These are phyloP conservation scores for Butorides virescens DNA, from an alignment of 2,113 vertebrate species.

Conservation along the genomic window DNA sequence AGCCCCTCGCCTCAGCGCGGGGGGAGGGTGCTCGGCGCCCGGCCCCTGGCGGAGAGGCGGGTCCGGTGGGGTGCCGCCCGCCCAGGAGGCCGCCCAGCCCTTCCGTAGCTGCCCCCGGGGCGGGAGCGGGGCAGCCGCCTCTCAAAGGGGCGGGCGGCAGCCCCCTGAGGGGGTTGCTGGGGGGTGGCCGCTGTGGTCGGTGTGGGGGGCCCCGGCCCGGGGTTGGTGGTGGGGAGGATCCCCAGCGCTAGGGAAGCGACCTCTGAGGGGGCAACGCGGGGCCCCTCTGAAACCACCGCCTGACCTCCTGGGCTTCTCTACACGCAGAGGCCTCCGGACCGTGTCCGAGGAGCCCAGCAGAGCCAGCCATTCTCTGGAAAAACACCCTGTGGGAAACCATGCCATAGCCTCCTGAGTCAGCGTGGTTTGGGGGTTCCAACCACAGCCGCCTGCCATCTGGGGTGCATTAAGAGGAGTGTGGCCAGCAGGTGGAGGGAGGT, in stretches of 20 bases:
- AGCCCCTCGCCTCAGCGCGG: background rate
- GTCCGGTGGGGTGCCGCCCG: background rate
- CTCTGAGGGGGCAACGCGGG: no score
- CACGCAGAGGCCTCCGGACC: background rate
- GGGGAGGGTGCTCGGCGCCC: background rate
- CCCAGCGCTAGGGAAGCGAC: accelerated
- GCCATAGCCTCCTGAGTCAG: accelerated
- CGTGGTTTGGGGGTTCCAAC: accelerated
- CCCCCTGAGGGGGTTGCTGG: background rate
- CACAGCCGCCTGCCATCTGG: background rate
- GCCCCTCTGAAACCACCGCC: no score
- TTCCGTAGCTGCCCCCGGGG: background rate
- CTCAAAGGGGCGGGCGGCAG: background rate
- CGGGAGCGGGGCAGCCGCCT: background rate
- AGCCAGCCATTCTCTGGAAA: accelerated
- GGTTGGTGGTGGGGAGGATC: background rate
- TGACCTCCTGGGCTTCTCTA: accelerated
- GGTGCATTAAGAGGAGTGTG: no score
- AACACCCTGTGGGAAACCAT: accelerated
- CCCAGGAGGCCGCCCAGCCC: background rate
- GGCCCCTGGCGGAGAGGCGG: background rate
- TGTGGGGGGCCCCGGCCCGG: background rate
- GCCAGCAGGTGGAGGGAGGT: no score
- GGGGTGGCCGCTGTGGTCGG: accelerated
- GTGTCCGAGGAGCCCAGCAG: background rate